Base-by-base conservation (phyloP, 2,797 vertebrate species). In the Pagetopsis macropterus region DNA sequence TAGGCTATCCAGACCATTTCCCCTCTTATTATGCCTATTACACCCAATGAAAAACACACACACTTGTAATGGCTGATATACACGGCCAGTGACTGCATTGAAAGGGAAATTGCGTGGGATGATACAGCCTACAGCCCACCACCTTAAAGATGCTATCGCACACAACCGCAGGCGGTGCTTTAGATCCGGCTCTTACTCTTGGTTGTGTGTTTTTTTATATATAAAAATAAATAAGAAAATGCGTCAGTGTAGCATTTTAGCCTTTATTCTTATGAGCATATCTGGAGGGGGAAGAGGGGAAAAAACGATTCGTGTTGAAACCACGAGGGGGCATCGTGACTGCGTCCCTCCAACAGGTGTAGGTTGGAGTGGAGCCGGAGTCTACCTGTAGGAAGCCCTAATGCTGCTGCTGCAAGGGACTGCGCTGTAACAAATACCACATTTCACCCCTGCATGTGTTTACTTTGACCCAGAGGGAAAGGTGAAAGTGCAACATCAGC, bases 291-390 rank as follows among this genome's bases (percentile, higher is more conserved):
- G 12, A 49, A 41, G 45, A n/a, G 16, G 43, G 9, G 43, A 9
- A 44, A 2, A 2, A 9, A 11, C 68, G 65, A 83, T 92, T 85
- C 83, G 23, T 80, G 59, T 45, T 62, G 70, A 72, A 89, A 78
- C 91, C 93, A 90, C 91, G 44, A 92, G 91, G 87, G 89, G 93
- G 93, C 92, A 73, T 88, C 90, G 88, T 88, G 88, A 90, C 86
- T 89, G 87, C 87, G 81, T 90, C 77, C 90, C 67, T 85, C 91
- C 90, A 93, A 93, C 93, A 94, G 93, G 93, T 94, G 91, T 88
- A 93, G 85, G 67, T 75, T 82, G 68, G 78, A 83, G 85, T 65
- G 74, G 60, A 81, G 72, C 81, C 72, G 68, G 72, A 82, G 72
- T 87, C 72, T 90, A 91, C 90, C 90, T 93, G 91, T 91, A 55